phyloP scores from a whole-genome alignment of 1,140 invertebrate genomes.

The Drosophila ananassae region DNA sequence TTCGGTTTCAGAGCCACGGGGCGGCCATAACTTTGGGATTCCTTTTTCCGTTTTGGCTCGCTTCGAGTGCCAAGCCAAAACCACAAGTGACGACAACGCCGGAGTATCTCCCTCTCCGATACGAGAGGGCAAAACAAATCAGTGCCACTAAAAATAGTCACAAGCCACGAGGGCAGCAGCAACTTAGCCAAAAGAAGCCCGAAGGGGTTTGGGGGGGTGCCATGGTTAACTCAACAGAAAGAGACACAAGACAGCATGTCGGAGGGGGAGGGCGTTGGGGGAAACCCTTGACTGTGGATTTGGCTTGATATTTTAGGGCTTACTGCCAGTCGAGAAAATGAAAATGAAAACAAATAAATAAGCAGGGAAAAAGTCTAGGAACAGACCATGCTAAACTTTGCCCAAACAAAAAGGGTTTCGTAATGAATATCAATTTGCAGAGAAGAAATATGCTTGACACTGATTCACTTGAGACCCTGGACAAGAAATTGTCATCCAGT shows the following conservation, averaged over 20 bases:
- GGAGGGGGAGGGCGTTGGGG: conserved; percentile 31
- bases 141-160: conserved; percentile 75
- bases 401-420: conserved; percentile 36
- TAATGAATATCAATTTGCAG: conserved; percentile 71
- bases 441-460: conserved; percentile 26
- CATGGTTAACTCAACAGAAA: conserved; percentile 3
- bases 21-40: conserved; percentile 31
- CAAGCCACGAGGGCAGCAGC: conserved; percentile 10
- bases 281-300: conserved; percentile 47
- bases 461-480: conserved; percentile 25
- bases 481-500: conserved; percentile 10
- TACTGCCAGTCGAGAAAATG: conserved; percentile 46
- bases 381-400: conserved; percentile 15
- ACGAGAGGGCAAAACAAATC: conserved; percentile 73
- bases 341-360: conserved; percentile 80
- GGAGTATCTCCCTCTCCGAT: conserved; percentile 5
- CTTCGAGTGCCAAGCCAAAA: conserved; percentile 72
- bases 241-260: conserved; percentile 9
- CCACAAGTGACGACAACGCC: conserved; percentile 42
- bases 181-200: neutral
- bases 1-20: conserved; percentile 52
- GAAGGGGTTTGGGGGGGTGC: neutral
- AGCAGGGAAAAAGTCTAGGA: conserved; percentile 26
- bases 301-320: conserved; percentile 58
- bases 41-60: conserved; percentile 41